phyloP scores from a whole-genome alignment of 2,797 vertebrate genomes.

The Fratercula arctica region DNA sequence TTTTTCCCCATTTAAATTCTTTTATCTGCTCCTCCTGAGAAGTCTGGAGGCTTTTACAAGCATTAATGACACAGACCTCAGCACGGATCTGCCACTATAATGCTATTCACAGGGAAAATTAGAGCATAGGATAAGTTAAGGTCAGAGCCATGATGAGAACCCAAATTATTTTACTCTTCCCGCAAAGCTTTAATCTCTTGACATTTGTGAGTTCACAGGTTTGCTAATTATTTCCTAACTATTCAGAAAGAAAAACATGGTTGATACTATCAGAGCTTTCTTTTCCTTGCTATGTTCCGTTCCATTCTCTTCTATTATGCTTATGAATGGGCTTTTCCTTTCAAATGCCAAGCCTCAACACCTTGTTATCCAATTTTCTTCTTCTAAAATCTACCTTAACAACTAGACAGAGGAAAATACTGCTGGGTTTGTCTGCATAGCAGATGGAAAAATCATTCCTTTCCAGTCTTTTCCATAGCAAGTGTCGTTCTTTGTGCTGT shows the following conservation, averaged over 20 bases:
- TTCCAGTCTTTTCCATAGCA: not conserved
- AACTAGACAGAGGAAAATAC: not conserved
- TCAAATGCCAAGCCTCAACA: not conserved
- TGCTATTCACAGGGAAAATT: not conserved
- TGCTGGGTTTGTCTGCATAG: not conserved
- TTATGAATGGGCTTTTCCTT: not conserved
- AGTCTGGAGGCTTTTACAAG: not conserved
- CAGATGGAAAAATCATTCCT: not conserved
- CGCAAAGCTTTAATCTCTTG: not conserved
- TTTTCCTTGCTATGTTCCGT: not conserved
- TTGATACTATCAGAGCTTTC: not conserved
- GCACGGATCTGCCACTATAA: not conserved
- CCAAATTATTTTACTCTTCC: not conserved
- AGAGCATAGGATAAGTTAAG: not conserved
- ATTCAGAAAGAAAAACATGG: not conserved
- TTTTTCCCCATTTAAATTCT: not conserved
- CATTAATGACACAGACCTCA: not conserved
- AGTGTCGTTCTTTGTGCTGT: not conserved
- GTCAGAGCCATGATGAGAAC: not conserved
- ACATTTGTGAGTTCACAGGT: not conserved
- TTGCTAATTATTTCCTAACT: not conserved
- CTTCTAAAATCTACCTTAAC: not conserved
- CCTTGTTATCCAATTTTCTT: not conserved
- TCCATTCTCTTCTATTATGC: not conserved
- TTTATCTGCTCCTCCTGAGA: not conserved